Conservation (phyloP, 1,140 invertebrate species). For the Aphaenogaster floridana region DNA sequence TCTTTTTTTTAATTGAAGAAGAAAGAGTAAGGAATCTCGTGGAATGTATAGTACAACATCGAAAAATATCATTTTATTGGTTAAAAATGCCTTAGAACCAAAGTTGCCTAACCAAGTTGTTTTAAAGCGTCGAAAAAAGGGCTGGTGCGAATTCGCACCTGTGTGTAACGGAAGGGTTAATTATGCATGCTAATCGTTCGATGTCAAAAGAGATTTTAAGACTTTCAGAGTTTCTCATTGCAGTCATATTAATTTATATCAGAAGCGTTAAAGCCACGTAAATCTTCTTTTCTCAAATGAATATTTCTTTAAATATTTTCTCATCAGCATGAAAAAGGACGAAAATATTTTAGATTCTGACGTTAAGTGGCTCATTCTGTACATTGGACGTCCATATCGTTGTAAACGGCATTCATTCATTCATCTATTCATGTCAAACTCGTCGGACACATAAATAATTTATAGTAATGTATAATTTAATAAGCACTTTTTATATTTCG, state of each 20-base stretch:
- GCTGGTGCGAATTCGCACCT: too few relatives aligned
- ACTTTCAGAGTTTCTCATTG: background rate
- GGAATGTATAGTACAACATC: too few relatives aligned
- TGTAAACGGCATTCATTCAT: conserved; percentile 6
- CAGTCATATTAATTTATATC: background rate
- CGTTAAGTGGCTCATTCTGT: background rate
- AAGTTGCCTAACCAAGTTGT: too few relatives aligned
- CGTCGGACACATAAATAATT: background rate
- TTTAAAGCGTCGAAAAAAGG: too few relatives aligned
- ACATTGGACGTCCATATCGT: background rate
- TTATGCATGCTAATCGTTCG: background rate
- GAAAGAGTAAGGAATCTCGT: too few relatives aligned
- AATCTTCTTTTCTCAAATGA: background rate
- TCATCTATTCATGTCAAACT: background rate
- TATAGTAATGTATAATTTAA: background rate
- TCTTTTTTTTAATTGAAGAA: too few relatives aligned
- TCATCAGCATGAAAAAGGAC: background rate
- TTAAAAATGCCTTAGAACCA: too few relatives aligned
- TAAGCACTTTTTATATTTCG: background rate
- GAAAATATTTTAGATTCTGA: conserved; percentile 12
- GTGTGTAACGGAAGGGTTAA: too few relatives aligned
- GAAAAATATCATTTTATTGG: too few relatives aligned
- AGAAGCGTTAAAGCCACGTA: background rate
- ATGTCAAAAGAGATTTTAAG: background rate
- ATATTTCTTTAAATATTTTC: background rate